These are phyloP conservation scores for Ahaetulla prasina DNA, from an alignment of 2,113 vertebrate genomes.

Conservation along the genomic window DNA sequence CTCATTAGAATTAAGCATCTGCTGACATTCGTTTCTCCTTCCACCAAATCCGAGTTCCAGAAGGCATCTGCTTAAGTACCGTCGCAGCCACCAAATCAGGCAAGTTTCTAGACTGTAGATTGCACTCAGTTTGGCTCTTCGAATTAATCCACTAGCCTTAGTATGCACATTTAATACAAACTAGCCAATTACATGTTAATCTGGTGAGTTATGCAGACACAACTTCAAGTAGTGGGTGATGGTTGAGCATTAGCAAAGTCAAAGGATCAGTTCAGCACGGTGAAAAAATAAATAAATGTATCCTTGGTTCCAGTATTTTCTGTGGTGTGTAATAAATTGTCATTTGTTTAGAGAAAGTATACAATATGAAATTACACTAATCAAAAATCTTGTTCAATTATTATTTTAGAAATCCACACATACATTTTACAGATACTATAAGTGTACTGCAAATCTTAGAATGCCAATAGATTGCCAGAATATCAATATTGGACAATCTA, in stretches of 20 bases:
- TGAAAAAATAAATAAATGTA: neutral
- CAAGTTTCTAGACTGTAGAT: neutral
- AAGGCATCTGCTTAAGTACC: neutral
- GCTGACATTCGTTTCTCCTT: neutral
- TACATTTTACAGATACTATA: constrained; percentile 21
- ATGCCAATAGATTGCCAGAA: constrained; percentile 10
- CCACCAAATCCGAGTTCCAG: neutral
- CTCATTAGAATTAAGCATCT: neutral
- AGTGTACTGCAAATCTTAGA: constrained; percentile 30
- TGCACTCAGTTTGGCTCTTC: neutral
- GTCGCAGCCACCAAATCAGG: neutral
- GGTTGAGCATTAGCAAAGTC: neutral
- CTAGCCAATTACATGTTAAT: neutral
- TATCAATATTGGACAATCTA: neutral
- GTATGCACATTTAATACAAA: neutral
- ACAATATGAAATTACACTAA: neutral
- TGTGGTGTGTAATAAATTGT: fast-evolving
- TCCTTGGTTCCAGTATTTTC: neutral
- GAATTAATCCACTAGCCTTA: neutral
- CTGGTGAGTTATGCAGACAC: neutral
- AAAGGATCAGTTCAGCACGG: neutral
- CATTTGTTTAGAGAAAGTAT: constrained; percentile 1
- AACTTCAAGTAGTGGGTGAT: neutral
- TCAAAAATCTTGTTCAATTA: constrained; percentile 23
- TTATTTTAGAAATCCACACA: constrained; percentile 25